Evolutionary conservation across 2,888 invertebrate genomes (phyloP), one percentile per base, ranked within the genome.

Genomic region (Lithophane leautieri): DNA sequence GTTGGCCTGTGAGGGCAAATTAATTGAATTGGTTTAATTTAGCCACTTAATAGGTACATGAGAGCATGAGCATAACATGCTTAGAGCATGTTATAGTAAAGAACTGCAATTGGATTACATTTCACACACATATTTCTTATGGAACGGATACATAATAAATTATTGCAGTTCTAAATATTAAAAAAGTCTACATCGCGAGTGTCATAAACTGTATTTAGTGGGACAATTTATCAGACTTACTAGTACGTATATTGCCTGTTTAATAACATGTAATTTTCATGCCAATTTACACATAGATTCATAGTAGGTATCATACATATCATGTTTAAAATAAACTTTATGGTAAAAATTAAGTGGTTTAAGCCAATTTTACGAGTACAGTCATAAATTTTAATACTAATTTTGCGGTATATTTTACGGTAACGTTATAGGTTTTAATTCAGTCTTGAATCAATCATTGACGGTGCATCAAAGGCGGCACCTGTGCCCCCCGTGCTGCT

Each of bases 401-500:
- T 92, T 94, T 93, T 87, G 91, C 92, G 88, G 89, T 83, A 75
- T 83, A 81, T 86, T 85, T 87, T 80, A 85, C 73, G 87, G 88
- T 74, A 72, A 80, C 70, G 75, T 89, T 90, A 89, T 89, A 87
- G 88, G 83, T 91, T 92, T 90, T 90, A 92, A 90, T 91, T 89
- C 87, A 86, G 88, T 90, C 91, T 82, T 88, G 83, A 87, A 86
- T 86, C 81, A 83, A 83, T 88, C 88, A 78, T 78, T 74, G 69
- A 92, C 94, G 91, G 92, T 65, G 75, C 82, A 90, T 94, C 95
- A 95, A 96, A 96, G 93, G 79, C 88, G 91, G 92, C 95, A 94
- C 94, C 94, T 94, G 94, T 92, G 91, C 91, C 94, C 93, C 91
- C 91, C 90, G 91, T 89, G 92, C 92, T 90, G 94, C 92, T 94